Evolutionary conservation across 2,888 invertebrate genomes (phyloP).

Genomic region (Andrena minutula): DNA sequence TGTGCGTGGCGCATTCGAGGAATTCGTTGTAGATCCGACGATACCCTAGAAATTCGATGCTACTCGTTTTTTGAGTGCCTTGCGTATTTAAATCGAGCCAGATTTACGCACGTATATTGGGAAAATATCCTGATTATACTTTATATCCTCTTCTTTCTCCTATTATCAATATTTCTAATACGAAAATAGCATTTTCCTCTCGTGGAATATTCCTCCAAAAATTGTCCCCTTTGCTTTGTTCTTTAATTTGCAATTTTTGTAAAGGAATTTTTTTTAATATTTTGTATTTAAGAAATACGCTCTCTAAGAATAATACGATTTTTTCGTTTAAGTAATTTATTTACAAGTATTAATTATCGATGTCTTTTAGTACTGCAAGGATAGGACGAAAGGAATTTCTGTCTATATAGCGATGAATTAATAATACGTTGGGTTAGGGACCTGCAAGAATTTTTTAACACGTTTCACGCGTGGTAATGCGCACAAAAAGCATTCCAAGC

Average conservation of each 20-base stretch:
- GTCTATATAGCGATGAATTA: neutral
- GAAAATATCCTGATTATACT: neutral
- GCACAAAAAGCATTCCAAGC: constrained; percentile 4
- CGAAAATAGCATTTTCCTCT: no score
- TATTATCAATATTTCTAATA: neutral
- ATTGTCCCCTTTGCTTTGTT: no score
- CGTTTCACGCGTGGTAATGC: neutral
- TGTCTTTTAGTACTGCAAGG: neutral
- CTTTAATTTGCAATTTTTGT: no score
- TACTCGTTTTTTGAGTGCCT: neutral
- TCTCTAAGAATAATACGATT: neutral
- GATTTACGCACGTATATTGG: no score
- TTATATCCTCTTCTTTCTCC: neutral
- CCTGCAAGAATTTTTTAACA: neutral
- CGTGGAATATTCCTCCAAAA: no score
- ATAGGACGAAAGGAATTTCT: neutral
- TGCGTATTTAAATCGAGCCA: neutral
- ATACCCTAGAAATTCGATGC: constrained; percentile 26
- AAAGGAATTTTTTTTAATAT: no score
- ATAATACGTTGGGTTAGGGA: neutral
- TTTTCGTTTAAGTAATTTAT: neutral
- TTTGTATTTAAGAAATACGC: no score
- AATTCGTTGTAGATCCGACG: constrained; percentile 39
- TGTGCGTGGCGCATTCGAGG: constrained; percentile 31
- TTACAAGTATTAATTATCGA: neutral